Base-by-base conservation (phyloP, 2,113 vertebrate species). In the Corvus moneduloides region DNA sequence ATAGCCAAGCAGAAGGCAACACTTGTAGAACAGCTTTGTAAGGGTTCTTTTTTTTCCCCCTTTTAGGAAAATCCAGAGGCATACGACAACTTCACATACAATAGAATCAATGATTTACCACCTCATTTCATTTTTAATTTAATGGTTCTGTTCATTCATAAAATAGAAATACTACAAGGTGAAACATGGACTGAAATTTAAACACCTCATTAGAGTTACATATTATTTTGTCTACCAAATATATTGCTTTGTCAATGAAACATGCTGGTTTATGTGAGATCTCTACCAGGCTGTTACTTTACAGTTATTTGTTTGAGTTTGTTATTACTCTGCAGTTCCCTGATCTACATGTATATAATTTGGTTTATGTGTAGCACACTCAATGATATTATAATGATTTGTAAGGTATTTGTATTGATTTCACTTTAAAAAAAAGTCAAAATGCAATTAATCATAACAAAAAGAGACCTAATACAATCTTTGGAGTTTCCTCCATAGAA, bases 121-220 rank as follows among this genome's bases (percentile, higher is more conserved):
- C 94, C 87, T 97, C 93, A 97, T 97, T 97, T 96, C 89, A 84
- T 94, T 96, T 96, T 96, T 96, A 97, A 97, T 97, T 96, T 97
- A 96, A 96, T 97, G 91, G 93, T 82, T 94, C 83, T 91, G 94
- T 94, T 97, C 92, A 96, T 96, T 97, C 97, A 97, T 96, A 96
- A 97, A 97, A 93, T 49, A 94, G 88, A 97, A 95, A 97, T 89
- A 95, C 88, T 96, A 97, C 96, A 96, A 96, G 90, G 95, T 97
- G 78, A 96, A 96, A 92, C 96, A 96, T 35, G 43, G 87, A 78
- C 91, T 95, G 96, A 93, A 97, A 97, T 96, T 96, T 97, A 96
- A 97, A 95, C 93, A 96, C 89, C 94, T 97, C 96, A 94, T 97
- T 97, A 97, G 96, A 92, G 92, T 95, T 96, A 94, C 85, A 91